Base-by-base conservation (phyloP, 2,113 vertebrate genomes). In the Octodon degus region DNA sequence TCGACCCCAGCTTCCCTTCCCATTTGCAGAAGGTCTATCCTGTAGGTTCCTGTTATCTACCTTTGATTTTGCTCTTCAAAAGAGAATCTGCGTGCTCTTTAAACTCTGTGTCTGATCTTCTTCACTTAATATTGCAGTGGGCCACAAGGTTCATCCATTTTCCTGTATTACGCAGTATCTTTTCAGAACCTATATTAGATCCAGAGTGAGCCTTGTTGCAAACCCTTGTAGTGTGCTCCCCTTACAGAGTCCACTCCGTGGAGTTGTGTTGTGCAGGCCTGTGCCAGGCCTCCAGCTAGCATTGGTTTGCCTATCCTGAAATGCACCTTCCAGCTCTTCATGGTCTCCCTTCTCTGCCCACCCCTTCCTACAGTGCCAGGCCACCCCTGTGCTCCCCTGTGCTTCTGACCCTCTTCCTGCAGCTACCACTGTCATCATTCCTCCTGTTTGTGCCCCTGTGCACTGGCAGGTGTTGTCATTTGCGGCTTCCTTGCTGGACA, bases 311-410 rank as follows among this genome's bases (percentile, higher is more conserved):
- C 72, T 40, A 65, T 70, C 74, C 74, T 68, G 27, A 82, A 68
- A 17, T 53, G 27, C 9, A 43, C 72, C 20, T 34, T 16, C 6
- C 25, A 32, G 37, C 30, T 22, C 25, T n/a, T 3, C 47, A 7
- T 3, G 84, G 7, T 13, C 40, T n/a, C 76, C 55, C 6, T 13
- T 17, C 20, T 63, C 14, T 34, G 37, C 37, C 37, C 7, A n/a
- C 17, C 22, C 50, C 3, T 1, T 37, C 24, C 22, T 7, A 47
- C 24, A 17, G 65, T 22, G n/a, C 62, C 24, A 4, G 34, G 37
- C 43, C 24, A 10, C n/a, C 10, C 22, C 9, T 68, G 1, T 19
- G 2, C 25, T 80, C 11, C 6, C n/a, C 13, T 9, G 3, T 7
- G 13, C 53, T 68, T 65, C 32, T 25, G 0, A 30, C 63, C 8